Base-by-base conservation (phyloP, 2,797 vertebrate genomes). In the Euphonia xanthogaster region DNA sequence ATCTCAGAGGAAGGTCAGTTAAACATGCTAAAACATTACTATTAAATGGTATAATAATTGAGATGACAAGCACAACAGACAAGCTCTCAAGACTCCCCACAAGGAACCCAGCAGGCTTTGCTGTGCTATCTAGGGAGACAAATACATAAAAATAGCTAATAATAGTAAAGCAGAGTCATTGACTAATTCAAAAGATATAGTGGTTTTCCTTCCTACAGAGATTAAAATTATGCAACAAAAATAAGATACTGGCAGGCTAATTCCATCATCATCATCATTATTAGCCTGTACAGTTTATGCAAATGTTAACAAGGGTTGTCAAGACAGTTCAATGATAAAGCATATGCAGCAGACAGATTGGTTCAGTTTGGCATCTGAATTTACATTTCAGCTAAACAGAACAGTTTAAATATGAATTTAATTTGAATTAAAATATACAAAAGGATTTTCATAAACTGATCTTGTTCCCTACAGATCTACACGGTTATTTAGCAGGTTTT, bases 271-370 rank as follows among this genome's bases (percentile, higher is more conserved):
- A 3, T 80, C 70, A 94, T 90, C 95, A 95, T 94, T 88, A 91
- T 93, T 94, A 95, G 92, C 71, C 71, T 37, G 79, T 70, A 72
- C 62, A 65, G 88, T 93, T 93, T 91, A 79, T 88, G 79, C 65
- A 90, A 92, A 95, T 66, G 86, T 76, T 96, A 95, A 93, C 82
- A 72, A 86, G 81, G 67, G 72, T 62, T 96, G 93, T 88, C 92
- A 96, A 92, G 94, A 71, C 31, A 91, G 71, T 92, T 76, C 66
- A 21, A 78, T 72, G 86, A 88, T 81, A 93, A 91, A 88, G 85
- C 89, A 90, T 77, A 93, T 42, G 75, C 91, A 74, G 55, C 40
- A 95, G 94, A 94, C 94, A 94, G 89, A 87, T 71, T 87, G 71
- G 75, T 77, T 93, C 87, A 66, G 39, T 90, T 96, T 55, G 88